A percentile compares a stretch with the other conserved stretches of the same genome.
Conservation (phyloP, 2,888 invertebrate genomes). For the Nephrotoma guestfalica region DNA sequence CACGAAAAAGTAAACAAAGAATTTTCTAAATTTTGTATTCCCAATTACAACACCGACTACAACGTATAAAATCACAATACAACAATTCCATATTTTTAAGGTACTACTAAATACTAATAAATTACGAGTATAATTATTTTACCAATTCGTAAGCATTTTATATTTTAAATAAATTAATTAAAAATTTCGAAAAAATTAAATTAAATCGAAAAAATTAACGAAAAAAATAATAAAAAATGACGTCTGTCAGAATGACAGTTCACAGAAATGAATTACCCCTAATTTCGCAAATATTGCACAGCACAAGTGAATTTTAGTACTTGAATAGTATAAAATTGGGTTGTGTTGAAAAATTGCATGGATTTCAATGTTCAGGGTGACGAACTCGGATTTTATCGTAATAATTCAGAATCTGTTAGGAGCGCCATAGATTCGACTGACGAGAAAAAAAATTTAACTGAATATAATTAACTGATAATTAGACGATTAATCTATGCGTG, state of each 20-base stretch:
- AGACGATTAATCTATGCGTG: too few species aligned
- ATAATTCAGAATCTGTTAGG: too few species aligned
- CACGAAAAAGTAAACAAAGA: background rate
- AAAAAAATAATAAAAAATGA: background rate
- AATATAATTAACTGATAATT: too few species aligned
- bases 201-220: background rate
- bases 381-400: background rate
- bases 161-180: background rate
- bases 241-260: background rate
- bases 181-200: background rate
- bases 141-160: background rate
- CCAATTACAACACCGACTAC: background rate
- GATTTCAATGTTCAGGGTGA: background rate
- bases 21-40: background rate
- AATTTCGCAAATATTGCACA: background rate
- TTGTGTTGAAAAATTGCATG: background rate
- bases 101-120: background rate
- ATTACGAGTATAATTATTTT: background rate
- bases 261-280: background rate
- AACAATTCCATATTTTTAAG: background rate
- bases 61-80: background rate
- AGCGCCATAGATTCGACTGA: too few species aligned
- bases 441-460: too few species aligned
- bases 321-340: background rate
- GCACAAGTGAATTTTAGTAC: background rate